Evolutionary conservation across 2,888 invertebrate genomes (phyloP), one percentile per base, ranked within the genome.

Genomic region (Xestobium rufovillosum): DNA sequence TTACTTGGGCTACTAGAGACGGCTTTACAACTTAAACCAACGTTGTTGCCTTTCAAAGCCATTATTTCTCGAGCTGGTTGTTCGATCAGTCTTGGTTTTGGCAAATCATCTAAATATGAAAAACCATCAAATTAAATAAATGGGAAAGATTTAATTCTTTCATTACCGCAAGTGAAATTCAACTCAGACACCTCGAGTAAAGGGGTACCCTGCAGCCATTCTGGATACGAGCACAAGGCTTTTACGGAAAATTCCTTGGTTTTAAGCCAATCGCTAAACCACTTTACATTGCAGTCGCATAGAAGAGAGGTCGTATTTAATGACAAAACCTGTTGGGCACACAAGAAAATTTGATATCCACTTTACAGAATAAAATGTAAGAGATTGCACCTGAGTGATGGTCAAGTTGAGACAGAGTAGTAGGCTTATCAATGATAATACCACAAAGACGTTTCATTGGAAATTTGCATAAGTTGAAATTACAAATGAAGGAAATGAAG

Each of bases 201-300:
- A 31, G 76, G 71, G 45, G 75, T 73, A 23, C 83, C 87, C 52
- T 76, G 70, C 26, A 91, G 69, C 63, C 78, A 75, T 31, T 79
- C 72, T 3, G 94, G 94, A 68, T 89, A 89, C 19, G 82, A 83
- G 66, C 94, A 94, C 19, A 76, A 74, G 42, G 71, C 70, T 3
- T 78, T 73, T 38, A 72, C 70, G 49, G 71, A 73, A 41, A 74
- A 71, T 38, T 71, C 71, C 44, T 70, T 72, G 13, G 62, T 57
- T 47, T 69, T 73, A 32, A 90, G 68, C 88, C 89, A 92, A 48
- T 76, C 72, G n/a, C 84, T 77, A 57, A 94, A 76, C 91, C 94
- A 92, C 35, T 80, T 67, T 45, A 92, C 68, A 55, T 87, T 83
- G 57, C 92, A 94, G 61, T 95, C 92, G 66, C 94, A 95, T 34